phyloP scores from a whole-genome alignment of 2,888 invertebrate genomes.

The Drosophila multiciliata region DNA sequence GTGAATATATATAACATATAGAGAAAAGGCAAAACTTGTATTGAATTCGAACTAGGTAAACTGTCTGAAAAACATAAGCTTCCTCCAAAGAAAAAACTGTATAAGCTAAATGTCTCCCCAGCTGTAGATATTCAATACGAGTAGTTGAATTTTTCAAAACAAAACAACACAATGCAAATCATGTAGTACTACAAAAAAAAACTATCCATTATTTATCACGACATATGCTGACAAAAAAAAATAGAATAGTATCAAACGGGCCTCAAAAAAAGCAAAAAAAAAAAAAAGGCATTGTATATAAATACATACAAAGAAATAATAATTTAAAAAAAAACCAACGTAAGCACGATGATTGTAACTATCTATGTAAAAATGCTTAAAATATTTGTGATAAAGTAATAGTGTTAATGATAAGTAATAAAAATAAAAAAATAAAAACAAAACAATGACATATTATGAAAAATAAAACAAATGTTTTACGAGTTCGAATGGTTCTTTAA shows the following conservation, averaged over 20 bases:
- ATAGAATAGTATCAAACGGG: slow-evolving; percentile 41
- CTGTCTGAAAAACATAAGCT: slow-evolving; percentile 62
- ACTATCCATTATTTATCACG: slow-evolving; percentile 18
- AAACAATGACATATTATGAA: slow-evolving; percentile 63
- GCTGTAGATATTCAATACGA: slow-evolving; percentile 69
- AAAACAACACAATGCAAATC: slow-evolving; percentile 39
- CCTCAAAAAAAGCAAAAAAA: slow-evolving; percentile 34
- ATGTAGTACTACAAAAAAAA: slow-evolving; percentile 29
- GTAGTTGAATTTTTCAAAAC: slow-evolving; percentile 60
- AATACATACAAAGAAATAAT: slow-evolving; percentile 39
- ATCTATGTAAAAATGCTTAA: slow-evolving; percentile 82
- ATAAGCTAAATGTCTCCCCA: slow-evolving; percentile 55
- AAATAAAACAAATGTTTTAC: slow-evolving; percentile 22
- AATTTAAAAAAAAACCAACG: slow-evolving; percentile 23
- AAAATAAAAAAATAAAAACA: slow-evolving; percentile 54
- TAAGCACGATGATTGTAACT: slow-evolving; percentile 73
- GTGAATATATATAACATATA: slow-evolving; percentile 39
- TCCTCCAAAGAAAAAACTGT: slow-evolving; percentile 56
- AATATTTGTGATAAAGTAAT: slow-evolving; percentile 81
- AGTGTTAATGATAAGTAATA: slow-evolving; percentile 77
- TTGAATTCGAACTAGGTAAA: slow-evolving; percentile 33
- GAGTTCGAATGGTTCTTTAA: neutral
- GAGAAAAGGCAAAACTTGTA: slow-evolving; percentile 29
- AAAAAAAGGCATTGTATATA: slow-evolving; percentile 45
- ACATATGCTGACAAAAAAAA: slow-evolving; percentile 28